Base-by-base conservation (phyloP, 2,797 vertebrate species). In the Galaxias olidus region DNA sequence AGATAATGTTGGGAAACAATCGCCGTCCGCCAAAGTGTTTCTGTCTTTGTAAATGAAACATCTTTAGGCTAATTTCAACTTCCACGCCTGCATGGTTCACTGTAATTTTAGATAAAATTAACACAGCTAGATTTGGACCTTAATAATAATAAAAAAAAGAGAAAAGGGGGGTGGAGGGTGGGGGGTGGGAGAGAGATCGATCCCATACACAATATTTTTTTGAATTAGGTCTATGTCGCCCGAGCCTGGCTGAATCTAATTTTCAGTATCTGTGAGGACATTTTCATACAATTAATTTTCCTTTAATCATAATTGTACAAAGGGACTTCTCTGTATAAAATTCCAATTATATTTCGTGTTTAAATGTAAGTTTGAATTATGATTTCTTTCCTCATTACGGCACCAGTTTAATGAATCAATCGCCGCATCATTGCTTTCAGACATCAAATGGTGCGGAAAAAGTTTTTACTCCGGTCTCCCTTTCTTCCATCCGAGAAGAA, bases 1-100 rank as follows among this genome's bases (percentile, higher is more conserved):
- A 93, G 95, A 98, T 96, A 96, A 95, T 90, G 89, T 90, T 91
- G 80, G 89, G 92, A 96, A 96, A 95, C 95, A 94, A 93, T 92
- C 79, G 86, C 82, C 80, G 68, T 81, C 91, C 92, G 92, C 94
- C 93, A 94, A 92, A 94, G 91, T 91, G 89, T 92, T 94, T 94
- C 92, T 93, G 90, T 91, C 92, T 93, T 94, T 93, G 91, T 93
- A 94, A 93, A 93, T 92, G 91, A 93, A 95, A 94, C 88, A 93
- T 92, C 94, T 93, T 91, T 91, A 91, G 91, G 94, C 88, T 93
- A 94, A 94, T 94, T 93, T 93, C 92, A 90, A 90, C 91, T 89
- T 93, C 93, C 90, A 90, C 85, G 91, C 90, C 94, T 86, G 91
- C 92, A 78, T 85, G 86, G 89, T 90, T 92, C 92, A 88, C 87